Percentiles rank a stretch among this genome's conserved stretches.
phyloP scores from a whole-genome alignment of 2,797 vertebrate species.

The Rhodeus uyekii region DNA sequence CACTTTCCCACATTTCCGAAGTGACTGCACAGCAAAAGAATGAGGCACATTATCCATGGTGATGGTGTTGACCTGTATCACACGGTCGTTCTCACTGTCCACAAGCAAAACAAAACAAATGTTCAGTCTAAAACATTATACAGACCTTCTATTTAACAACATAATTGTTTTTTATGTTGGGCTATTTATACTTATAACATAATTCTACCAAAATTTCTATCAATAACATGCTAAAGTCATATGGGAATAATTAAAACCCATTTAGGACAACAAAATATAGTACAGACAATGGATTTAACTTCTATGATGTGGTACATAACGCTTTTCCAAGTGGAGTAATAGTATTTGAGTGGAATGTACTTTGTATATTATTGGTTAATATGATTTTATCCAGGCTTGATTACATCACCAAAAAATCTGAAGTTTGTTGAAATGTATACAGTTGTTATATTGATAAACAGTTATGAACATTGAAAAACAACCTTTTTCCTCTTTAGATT shows the following conservation, averaged over 20 bases:
- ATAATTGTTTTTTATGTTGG: background rate
- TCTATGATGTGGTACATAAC: background rate
- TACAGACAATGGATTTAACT: background rate
- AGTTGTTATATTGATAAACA: background rate
- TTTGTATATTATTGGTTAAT: background rate
- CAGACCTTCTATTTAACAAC: background rate
- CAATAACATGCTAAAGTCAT: background rate
- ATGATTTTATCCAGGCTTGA: background rate
- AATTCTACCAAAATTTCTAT: too few relatives aligned
- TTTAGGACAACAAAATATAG: background rate
- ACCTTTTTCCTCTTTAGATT: background rate
- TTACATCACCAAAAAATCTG: background rate
- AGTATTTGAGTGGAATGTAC: background rate
- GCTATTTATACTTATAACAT: too few relatives aligned
- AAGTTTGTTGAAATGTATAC: background rate
- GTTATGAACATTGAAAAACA: background rate
- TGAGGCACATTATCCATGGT: conserved; percentile 92
- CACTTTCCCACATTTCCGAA: conserved; percentile 93
- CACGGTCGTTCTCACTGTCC: conserved; percentile 89
- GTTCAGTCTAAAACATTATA: background rate
- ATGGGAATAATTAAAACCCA: background rate
- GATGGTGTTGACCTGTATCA: conserved; percentile 89
- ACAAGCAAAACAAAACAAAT: background rate
- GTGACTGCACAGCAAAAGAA: conserved; percentile 92
- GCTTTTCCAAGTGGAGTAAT: background rate